A percentile compares a stretch with the other conserved stretches of the same genome.
phyloP scores from a whole-genome alignment of 2,888 invertebrate species.

The Mythimna lalbum region DNA sequence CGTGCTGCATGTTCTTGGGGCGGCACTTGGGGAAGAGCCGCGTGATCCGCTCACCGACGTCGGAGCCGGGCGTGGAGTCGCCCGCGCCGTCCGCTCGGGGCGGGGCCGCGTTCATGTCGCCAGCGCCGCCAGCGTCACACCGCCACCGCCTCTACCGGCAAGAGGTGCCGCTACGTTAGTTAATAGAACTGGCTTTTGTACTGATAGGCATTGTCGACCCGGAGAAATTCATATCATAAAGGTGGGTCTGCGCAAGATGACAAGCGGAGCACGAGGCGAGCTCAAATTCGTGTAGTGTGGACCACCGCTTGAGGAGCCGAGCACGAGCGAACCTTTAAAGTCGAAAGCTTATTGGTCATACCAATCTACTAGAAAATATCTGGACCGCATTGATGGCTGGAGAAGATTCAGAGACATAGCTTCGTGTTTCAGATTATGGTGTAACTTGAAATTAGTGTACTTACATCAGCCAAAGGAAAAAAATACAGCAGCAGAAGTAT shows the following conservation, averaged over 20 bases:
- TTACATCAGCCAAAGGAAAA: background rate
- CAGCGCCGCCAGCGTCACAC: conserved; percentile 79
- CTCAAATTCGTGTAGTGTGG: too few species aligned
- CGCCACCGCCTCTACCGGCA: conserved; percentile 85
- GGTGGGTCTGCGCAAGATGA: too few species aligned
- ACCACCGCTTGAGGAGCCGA: too few species aligned
- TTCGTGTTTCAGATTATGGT: too few species aligned
- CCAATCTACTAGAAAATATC: too few species aligned
- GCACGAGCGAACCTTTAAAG: too few species aligned
- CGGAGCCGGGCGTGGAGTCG: conserved; percentile 89
- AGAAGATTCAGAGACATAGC: too few species aligned
- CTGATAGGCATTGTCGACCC: background rate
- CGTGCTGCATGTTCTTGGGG: conserved; percentile 91
- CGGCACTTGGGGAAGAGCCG: conserved; percentile 97
- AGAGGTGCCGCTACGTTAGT: conserved; percentile 78
- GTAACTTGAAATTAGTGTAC: background rate
- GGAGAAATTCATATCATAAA: background rate
- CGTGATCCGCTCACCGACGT: conserved; percentile 94
- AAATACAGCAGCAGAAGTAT: background rate
- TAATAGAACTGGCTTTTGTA: conserved; percentile 45
- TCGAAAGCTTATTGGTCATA: too few species aligned
- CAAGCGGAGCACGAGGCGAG: too few species aligned
- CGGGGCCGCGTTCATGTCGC: conserved; percentile 88
- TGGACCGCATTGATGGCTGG: too few species aligned
- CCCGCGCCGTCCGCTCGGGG: conserved; percentile 87